These are phyloP conservation scores for Drosophila seguyi DNA, from an alignment of 1,140 invertebrate genomes.

Conservation along the genomic window DNA sequence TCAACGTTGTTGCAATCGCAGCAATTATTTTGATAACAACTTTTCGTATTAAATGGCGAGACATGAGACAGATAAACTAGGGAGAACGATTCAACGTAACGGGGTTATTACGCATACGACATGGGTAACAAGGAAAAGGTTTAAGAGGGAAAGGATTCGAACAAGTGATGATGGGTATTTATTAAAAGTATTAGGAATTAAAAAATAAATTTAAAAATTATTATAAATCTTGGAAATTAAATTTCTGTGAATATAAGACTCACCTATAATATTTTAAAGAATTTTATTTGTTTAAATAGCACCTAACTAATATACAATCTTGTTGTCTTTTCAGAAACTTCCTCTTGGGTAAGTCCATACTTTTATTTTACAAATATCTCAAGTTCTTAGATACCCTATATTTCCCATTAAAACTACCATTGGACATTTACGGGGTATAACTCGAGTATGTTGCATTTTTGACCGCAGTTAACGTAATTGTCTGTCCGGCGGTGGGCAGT, in stretches of 20 bases:
- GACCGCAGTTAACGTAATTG: constrained; percentile 81
- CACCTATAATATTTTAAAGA: background rate
- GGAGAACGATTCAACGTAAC: constrained; percentile 35
- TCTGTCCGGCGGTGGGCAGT: constrained; percentile 66
- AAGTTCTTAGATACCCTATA: background rate
- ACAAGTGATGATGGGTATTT: background rate
- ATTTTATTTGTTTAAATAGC: background rate
- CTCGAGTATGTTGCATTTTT: constrained; percentile 67
- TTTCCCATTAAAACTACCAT: background rate
- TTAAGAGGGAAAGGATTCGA: background rate
- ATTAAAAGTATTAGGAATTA: no score
- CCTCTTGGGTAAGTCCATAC: background rate
- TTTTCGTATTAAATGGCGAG: constrained; percentile 80
- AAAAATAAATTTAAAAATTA: background rate
- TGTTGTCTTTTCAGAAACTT: background rate
- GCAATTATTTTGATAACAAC: constrained; percentile 81
- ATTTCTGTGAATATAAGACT: background rate
- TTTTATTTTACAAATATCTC: constrained; percentile 1
- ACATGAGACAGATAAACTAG: constrained; percentile 54
- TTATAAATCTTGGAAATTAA: background rate
- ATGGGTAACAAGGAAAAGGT: constrained; percentile 54
- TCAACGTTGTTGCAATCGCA: constrained; percentile 59
- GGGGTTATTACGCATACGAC: constrained; percentile 74
- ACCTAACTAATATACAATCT: no score
- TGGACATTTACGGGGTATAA: constrained; percentile 36